Percentiles rank a stretch among this genome's conserved stretches.
Conservation (phyloP, 2,888 invertebrate species). For the Pseudococcus viburni region DNA sequence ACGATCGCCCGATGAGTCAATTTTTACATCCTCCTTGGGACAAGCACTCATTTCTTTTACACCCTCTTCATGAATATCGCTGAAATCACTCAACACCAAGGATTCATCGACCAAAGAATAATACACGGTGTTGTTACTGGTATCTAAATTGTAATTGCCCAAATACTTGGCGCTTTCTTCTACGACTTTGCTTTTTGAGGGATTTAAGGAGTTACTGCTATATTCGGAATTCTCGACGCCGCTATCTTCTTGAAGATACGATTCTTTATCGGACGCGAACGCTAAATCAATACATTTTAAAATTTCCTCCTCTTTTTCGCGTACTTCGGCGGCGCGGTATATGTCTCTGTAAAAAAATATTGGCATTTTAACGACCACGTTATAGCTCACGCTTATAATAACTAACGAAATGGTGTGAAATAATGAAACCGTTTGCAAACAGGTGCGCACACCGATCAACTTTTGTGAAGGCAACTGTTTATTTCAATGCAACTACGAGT, state of each 20-base stretch:
- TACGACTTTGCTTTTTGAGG: not conserved
- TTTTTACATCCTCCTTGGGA: not conserved
- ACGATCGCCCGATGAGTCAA: slow-evolving; percentile 2
- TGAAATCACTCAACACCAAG: slow-evolving; percentile 60
- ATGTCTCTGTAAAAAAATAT: slow-evolving; percentile 55
- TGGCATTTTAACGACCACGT: not conserved
- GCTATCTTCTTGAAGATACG: slow-evolving; percentile 4
- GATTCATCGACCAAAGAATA: slow-evolving; percentile 61
- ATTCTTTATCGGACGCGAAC: slow-evolving; percentile 24
- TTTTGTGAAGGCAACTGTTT: not conserved
- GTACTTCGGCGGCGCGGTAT: slow-evolving; percentile 43
- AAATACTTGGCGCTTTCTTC: slow-evolving; percentile 46
- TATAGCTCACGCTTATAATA: not conserved
- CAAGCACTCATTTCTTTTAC: slow-evolving; percentile 54
- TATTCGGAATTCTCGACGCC: not conserved
- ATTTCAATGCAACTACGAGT: not conserved
- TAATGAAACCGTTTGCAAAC: slow-evolving; percentile 1
- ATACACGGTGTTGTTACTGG: slow-evolving; percentile 47
- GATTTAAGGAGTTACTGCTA: not conserved
- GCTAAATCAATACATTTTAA: slow-evolving; percentile 60
- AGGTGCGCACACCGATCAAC: not conserved
- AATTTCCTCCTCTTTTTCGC: slow-evolving; percentile 60
- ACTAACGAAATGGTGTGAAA: not conserved
- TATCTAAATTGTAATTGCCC: not conserved
- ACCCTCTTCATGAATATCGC: slow-evolving; percentile 62